Evolutionary conservation across 2,113 vertebrate species (phyloP), one percentile per base, ranked within the genome.

Genomic region (Odocoileus virginianus): DNA sequence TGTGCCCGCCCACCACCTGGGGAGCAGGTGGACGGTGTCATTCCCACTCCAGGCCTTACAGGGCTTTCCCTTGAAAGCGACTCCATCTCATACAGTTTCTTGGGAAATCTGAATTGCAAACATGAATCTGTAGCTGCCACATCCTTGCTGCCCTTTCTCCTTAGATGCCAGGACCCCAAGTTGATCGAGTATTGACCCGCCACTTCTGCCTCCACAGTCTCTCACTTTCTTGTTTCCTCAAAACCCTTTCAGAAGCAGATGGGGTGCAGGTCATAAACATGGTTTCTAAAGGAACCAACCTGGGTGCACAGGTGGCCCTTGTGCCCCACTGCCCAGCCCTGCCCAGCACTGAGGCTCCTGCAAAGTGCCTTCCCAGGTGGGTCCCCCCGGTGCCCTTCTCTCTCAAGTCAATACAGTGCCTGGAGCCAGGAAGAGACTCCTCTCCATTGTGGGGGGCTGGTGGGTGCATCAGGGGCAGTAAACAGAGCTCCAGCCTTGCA

Each of bases 31-130:
- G 64, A 19, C 0, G 4, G 17, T 17, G 8, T 8, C 6, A 7
- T 5, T 25, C 33, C 17, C 33, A 6, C 21, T 8, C 36, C 19
- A 78, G 71, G 30, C 52, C 87, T 21, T 3, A 2, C 0, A 0
- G 9, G 30, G n/a, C 6, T 55, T 67, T n/a, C 14, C 30, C 11
- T 16, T 25, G 76, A 84, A 54, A 84, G 36, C 3, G 4, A 45
- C 47, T 30, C 28, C 21, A 4, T 23, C 28, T 78, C 52, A 71
- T 28, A 27, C 36, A 33, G 3, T 15, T 47, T 78, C 25, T 27
- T 15, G 54, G 15, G 47, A 87, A 74, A 52, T 8, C 6, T 15
- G 50, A 61, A 47, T 47, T 3, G 11, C n/a, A 40, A 43, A 27
- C 40, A 15, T 4, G 1, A 30, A 50, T 33, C 87, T 47, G 4